These are phyloP conservation scores for Cherax destructor DNA, from an alignment of 1,140 invertebrate genomes.

Conservation along the genomic window DNA sequence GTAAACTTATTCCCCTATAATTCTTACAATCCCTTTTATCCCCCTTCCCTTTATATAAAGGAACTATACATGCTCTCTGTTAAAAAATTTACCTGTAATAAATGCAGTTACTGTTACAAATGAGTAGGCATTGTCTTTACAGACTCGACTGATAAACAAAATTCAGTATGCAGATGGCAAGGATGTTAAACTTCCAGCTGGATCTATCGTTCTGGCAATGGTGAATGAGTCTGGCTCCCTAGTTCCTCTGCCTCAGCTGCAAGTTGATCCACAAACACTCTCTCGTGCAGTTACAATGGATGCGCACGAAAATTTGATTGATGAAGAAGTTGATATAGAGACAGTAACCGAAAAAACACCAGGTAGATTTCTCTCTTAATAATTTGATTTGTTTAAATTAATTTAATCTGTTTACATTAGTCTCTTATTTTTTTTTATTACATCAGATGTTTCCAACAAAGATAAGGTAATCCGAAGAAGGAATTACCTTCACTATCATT, in stretches of 20 bases:
- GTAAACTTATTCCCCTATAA: too few species aligned
- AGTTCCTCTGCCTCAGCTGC: slow-evolving; percentile 50
- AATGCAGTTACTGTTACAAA: background rate
- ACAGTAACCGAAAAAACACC: slow-evolving; percentile 49
- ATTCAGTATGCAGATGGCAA: background rate
- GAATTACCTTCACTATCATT: too few species aligned
- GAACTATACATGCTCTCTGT: too few species aligned
- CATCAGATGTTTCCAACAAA: too few species aligned
- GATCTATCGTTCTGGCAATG: slow-evolving; percentile 48
- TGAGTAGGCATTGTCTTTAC: background rate
- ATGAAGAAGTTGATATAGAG: slow-evolving; percentile 56
- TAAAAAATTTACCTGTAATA: background rate
- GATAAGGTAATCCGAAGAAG: too few species aligned
- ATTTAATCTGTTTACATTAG: too few species aligned
- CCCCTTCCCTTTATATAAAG: too few species aligned
- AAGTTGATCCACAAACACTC: slow-evolving; percentile 6
- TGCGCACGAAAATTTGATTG: slow-evolving; percentile 7
- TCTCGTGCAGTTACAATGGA: background rate
- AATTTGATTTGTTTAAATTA: background rate
- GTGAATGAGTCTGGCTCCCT: slow-evolving; percentile 54
- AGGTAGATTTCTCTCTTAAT: background rate
- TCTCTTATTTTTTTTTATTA: too few species aligned
- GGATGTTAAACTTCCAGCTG: slow-evolving; percentile 42
- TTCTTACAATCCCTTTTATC: too few species aligned
- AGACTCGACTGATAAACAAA: background rate